A percentile compares a stretch with the other conserved stretches of the same genome.
These are phyloP conservation scores for Platypus cylindrus DNA, from an alignment of 2,888 invertebrate genomes.

Conservation along the genomic window DNA sequence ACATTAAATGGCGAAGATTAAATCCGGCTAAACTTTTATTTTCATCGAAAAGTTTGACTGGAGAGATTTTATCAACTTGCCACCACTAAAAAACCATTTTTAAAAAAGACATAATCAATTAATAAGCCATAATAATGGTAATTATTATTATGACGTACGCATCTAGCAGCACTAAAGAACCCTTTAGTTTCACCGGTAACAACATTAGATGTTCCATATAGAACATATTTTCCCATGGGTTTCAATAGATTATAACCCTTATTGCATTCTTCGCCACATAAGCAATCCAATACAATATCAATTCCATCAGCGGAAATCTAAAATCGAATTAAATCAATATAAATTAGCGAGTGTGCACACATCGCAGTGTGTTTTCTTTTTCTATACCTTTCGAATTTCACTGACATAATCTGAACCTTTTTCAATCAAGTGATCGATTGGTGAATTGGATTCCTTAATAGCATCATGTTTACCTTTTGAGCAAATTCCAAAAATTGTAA, in stretches of 20 bases:
- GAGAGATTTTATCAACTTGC: conserved; percentile 85
- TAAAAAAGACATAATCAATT: too few species aligned
- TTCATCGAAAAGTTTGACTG: conserved; percentile 78
- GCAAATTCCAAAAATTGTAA: conserved; percentile 74
- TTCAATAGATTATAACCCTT: conserved; percentile 70
- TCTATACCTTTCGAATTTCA: conserved; percentile 62
- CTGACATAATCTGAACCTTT: conserved; percentile 68
- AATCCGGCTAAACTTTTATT: conserved; percentile 75
- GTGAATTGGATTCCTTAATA: conserved; percentile 53
- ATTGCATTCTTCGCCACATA: conserved; percentile 81
- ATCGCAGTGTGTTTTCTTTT: neutral
- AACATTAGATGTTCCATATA: conserved; percentile 79
- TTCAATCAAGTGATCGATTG: conserved; percentile 68
- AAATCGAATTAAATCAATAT: neutral
- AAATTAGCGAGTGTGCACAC: neutral
- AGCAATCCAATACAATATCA: conserved; percentile 75
- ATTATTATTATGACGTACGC: conserved; percentile 49
- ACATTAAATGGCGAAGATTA: conserved; percentile 71
- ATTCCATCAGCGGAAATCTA: conserved; percentile 56
- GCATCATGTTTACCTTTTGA: conserved; percentile 75
- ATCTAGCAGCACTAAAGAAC: conserved; percentile 81
- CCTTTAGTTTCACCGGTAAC: conserved; percentile 86
- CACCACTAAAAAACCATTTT: conserved; percentile 56
- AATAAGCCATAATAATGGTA: too few species aligned
- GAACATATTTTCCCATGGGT: conserved; percentile 79